These are phyloP conservation scores for Xiphias gladius DNA, from an alignment of 2,113 vertebrate species.

Conservation along the genomic window DNA sequence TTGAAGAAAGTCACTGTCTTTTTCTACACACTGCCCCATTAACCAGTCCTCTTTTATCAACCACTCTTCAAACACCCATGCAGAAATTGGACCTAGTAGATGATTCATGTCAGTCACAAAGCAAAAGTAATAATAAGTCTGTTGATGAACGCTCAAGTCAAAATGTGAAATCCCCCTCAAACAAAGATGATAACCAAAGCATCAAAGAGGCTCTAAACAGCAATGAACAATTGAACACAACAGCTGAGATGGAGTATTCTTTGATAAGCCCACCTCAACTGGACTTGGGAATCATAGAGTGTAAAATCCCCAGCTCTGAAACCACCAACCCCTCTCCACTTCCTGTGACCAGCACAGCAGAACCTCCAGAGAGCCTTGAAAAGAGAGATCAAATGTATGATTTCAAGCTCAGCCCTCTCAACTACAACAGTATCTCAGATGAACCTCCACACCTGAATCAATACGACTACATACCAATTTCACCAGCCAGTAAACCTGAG, in stretches of 20 bases:
- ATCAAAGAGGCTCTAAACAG: constrained; percentile 45
- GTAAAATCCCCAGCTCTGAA: constrained; percentile 72
- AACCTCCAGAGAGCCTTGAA: constrained; percentile 56
- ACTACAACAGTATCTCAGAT: constrained; percentile 77
- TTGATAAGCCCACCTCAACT: constrained; percentile 72
- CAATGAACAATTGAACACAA: constrained; percentile 35
- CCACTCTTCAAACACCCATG: constrained; percentile 43
- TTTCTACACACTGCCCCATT: constrained; percentile 57
- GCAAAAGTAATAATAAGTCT: constrained; percentile 45
- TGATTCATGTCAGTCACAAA: constrained; percentile 53
- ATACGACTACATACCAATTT: constrained; percentile 76
- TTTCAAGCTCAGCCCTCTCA: constrained; percentile 83
- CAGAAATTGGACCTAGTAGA: constrained; percentile 44
- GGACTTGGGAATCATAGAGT: constrained; percentile 63
- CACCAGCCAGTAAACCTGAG: constrained; percentile 69
- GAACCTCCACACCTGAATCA: constrained; percentile 76
- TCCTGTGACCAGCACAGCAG: constrained; percentile 52
- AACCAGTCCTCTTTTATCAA: constrained; percentile 59
- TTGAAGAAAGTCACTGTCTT: constrained; percentile 57
- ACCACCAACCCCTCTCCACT: constrained; percentile 55
- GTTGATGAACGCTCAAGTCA: constrained; percentile 57
- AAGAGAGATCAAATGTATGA: constrained; percentile 73
- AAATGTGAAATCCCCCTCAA: constrained; percentile 51
- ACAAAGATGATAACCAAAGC: constrained; percentile 44
- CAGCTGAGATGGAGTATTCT: constrained; percentile 64